Conservation (phyloP, 2,888 invertebrate genomes). For the Rhamphomyia laevipes region DNA sequence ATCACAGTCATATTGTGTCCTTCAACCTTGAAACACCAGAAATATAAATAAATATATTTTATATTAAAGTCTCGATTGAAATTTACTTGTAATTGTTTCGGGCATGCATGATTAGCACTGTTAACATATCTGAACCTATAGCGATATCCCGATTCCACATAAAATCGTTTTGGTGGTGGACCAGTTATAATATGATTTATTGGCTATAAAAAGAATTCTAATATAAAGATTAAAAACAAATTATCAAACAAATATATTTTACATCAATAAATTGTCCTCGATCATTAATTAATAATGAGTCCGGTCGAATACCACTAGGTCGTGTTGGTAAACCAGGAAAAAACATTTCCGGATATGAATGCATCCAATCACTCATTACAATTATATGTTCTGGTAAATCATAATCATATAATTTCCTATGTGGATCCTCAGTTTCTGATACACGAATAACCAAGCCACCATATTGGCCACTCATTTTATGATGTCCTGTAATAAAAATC, state of each 20-base stretch:
- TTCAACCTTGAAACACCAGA: conserved; percentile 20
- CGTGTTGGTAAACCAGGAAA: conserved; percentile 23
- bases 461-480: conserved; percentile 69
- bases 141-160: conserved; percentile 1
- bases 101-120: conserved; percentile 29
- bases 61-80: too few species aligned
- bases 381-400: conserved; percentile 60
- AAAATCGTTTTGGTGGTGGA: conserved; percentile 21
- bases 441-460: conserved; percentile 62
- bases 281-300: conserved; percentile 27
- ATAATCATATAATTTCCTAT: conserved; percentile 54
- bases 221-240: not conserved
- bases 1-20: conserved; percentile 28
- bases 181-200: not conserved
- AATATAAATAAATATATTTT: too few species aligned
- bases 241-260: not conserved
- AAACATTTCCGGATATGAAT: conserved; percentile 40
- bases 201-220: not conserved
- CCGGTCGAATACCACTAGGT: conserved; percentile 19
- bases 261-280: conserved; percentile 22
- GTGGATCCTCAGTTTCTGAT: conserved; percentile 47
- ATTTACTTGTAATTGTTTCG: conserved; percentile 26
- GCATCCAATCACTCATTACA: conserved; percentile 67
- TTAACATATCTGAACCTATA: conserved; percentile 34
- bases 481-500: conserved; percentile 41